phyloP scores from a whole-genome alignment of 1,140 invertebrate species.

The Brachionus asplanchnoidis region DNA sequence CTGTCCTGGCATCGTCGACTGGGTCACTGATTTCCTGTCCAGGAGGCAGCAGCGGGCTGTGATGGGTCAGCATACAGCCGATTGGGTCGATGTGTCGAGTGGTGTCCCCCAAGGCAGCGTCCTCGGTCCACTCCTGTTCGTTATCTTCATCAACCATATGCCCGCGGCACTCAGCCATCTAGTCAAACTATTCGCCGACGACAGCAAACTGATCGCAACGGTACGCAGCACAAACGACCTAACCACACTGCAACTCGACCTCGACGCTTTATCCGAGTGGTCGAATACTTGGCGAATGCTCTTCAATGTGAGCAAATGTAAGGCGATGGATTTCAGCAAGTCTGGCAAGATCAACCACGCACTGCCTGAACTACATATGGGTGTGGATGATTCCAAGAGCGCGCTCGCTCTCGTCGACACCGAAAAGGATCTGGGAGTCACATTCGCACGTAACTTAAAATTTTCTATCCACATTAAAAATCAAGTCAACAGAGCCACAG shows the following conservation, averaged over 20 bases:
- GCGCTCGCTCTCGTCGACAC: neutral
- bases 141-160: conserved; percentile 42
- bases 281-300: neutral
- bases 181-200: neutral
- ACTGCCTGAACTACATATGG: neutral
- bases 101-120: neutral
- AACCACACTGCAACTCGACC: neutral
- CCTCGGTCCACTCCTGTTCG: neutral
- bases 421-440: neutral
- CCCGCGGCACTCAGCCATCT: neutral
- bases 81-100: neutral
- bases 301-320: neutral
- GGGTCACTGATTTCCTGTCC: neutral
- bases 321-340: neutral
- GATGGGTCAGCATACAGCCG: neutral
- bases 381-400: neutral
- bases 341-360: neutral
- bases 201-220: neutral
- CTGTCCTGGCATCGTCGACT: neutral
- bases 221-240: neutral
- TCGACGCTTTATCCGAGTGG: neutral
- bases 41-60: neutral
- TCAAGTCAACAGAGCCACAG: neutral
- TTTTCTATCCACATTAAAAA: neutral
- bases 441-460: neutral